Evolutionary conservation across 2,797 vertebrate genomes (phyloP), one percentile per base, ranked within the genome.

Genomic region (Botia kubotai): DNA sequence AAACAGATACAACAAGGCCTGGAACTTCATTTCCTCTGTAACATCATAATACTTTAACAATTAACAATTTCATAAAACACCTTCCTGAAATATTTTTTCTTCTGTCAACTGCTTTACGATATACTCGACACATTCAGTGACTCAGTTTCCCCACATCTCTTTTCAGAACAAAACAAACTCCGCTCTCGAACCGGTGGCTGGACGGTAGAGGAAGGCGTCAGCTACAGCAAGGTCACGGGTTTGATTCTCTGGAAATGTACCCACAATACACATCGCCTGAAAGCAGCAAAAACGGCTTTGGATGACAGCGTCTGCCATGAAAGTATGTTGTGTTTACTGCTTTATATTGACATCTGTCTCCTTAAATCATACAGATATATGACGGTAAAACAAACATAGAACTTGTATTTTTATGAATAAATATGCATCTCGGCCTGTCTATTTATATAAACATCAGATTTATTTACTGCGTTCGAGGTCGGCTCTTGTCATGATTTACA

Each of bases 71-170:
- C 21, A 84, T 62, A 69, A 83, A 72, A 86, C 84, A 48, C 79
- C 36, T 71, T 60, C 75, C 84, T 68, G 77, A 87, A 86, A 84
- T 80, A 73, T 85, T 78, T 82, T 84, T 86, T 29, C 17, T 46
- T 79, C 80, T 81, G 83, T 57, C 2, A 82, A 79, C 52, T 75
- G 50, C 77, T 79, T 83, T 70, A 82, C 77, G 75, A 85, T 77
- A 85, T 62, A 80, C 82, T 83, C 58, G 60, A 82, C 80, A 92
- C 90, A 92, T 91, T 92, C 88, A 91, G 83, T 36, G 52, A 73
- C 57, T 33, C 33, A 75, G 71, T 36, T 70, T 76, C 75, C 75
- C 82, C 79, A 82, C 88, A 79, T 79, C 83, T 83, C 79, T 79
- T 69, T 79, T 17, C 58, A 12, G 67, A 36, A 79, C 81, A 6